These are phyloP conservation scores for Numenius phaeopus DNA, from an alignment of 2,797 vertebrate species.

Conservation along the genomic window DNA sequence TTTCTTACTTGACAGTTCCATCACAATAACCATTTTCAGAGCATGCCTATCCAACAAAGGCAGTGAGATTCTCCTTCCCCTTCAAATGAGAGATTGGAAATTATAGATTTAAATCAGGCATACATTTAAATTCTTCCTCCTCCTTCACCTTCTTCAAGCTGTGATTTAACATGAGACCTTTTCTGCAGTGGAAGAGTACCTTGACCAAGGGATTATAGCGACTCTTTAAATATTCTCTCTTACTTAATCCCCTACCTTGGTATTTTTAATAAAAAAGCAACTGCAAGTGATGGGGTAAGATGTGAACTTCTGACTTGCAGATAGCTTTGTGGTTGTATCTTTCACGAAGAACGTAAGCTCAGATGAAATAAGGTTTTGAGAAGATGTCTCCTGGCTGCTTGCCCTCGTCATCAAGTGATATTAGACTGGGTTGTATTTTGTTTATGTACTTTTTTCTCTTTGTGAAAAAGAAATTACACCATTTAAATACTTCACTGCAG, in stretches of 20 bases:
- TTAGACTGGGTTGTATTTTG: not conserved
- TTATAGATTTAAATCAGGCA: not conserved
- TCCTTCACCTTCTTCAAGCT: not conserved
- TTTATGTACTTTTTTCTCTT: not conserved
- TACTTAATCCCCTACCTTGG: not conserved
- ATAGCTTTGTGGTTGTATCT: not conserved
- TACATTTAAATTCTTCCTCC: not conserved
- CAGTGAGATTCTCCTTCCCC: not conserved
- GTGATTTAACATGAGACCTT: not conserved
- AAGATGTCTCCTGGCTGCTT: not conserved
- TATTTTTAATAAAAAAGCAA: not conserved
- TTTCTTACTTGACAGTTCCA: not conserved
- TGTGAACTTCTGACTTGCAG: not conserved
- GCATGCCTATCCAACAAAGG: not conserved
- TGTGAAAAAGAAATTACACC: not conserved
- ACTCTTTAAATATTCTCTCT: not conserved
- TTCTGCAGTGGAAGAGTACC: not conserved
- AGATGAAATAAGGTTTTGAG: not conserved
- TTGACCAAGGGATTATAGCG: not conserved
- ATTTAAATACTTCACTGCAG: not conserved
- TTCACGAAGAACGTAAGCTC: not conserved
- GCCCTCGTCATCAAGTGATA: not conserved
- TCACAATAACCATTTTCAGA: slow-evolving; percentile 29
- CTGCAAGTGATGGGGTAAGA: not conserved
- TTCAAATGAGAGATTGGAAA: not conserved